Evolutionary conservation across 2,888 invertebrate genomes (phyloP).

Genomic region (Chalcosyrphus nemorum): DNA sequence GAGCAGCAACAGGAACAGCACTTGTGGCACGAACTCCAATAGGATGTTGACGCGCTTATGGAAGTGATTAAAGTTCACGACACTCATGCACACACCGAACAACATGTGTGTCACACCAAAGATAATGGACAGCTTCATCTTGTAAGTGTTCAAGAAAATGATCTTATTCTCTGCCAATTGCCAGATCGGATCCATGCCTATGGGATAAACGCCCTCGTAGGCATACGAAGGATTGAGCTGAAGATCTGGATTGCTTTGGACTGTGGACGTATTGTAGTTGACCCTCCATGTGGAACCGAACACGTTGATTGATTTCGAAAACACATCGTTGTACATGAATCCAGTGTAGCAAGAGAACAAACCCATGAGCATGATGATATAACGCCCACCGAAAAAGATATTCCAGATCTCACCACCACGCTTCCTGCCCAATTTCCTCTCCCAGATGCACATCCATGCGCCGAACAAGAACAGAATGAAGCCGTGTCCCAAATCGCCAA

Average conservation of each 20-base stretch:
- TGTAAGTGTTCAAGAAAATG: slow-evolving; percentile 96
- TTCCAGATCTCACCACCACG: slow-evolving; percentile 95
- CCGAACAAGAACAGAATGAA: slow-evolving; percentile 91
- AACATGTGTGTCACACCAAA: slow-evolving; percentile 97
- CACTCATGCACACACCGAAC: slow-evolving; percentile 93
- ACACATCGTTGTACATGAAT: slow-evolving; percentile 97
- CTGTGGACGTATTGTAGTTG: slow-evolving; percentile 84
- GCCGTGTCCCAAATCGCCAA: slow-evolving; percentile 95
- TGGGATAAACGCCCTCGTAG: slow-evolving; percentile 85
- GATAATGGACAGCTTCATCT: slow-evolving; percentile 98
- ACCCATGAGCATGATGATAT: slow-evolving; percentile 98
- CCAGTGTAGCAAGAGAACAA: slow-evolving; percentile 99
- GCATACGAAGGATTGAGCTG: slow-evolving; percentile 86
- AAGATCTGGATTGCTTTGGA: slow-evolving; percentile 82
- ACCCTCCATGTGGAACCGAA: slow-evolving; percentile 94
- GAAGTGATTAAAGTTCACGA: slow-evolving; percentile 89
- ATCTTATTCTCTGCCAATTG: slow-evolving; percentile 93
- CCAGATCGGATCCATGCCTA: slow-evolving; percentile 92
- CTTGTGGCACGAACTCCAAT: slow-evolving; percentile 94
- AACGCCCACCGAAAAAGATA: slow-evolving; percentile 98
- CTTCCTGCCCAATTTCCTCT: slow-evolving; percentile 89
- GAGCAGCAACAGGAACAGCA: slow-evolving; percentile 92
- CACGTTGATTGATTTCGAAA: slow-evolving; percentile 97
- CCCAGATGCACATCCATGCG: slow-evolving; percentile 91
- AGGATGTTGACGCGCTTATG: slow-evolving; percentile 86